These are phyloP conservation scores for Cuculus canorus DNA, from an alignment of 2,797 vertebrate genomes.

Conservation along the genomic window DNA sequence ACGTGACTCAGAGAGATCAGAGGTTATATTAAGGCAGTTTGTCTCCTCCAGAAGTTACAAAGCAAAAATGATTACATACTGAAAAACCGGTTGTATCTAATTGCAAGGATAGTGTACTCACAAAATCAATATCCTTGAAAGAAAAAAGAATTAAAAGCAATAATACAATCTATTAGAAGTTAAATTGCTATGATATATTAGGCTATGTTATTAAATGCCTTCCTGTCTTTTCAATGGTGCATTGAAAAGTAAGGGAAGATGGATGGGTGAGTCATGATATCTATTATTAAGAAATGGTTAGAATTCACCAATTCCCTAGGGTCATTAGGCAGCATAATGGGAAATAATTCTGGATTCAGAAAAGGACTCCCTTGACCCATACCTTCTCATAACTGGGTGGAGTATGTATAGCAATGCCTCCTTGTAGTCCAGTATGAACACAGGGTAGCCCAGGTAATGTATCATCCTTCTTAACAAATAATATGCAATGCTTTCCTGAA, in stretches of 20 bases:
- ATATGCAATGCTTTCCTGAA: neutral
- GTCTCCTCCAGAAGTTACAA: constrained; percentile 36
- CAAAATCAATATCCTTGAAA: constrained; percentile 61
- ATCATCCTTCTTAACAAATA: neutral
- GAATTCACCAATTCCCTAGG: constrained; percentile 12
- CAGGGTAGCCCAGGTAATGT: rapidly evolving
- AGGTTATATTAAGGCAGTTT: constrained; percentile 46
- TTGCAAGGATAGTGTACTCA: constrained; percentile 35
- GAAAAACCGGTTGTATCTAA: constrained; percentile 44
- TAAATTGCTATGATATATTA: constrained; percentile 50
- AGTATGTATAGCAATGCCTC: neutral
- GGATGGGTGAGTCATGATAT: constrained; percentile 31
- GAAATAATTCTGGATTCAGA: constrained; percentile 36
- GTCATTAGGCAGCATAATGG: constrained; percentile 48
- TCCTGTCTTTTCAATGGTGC: constrained; percentile 34
- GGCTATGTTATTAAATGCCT: constrained; percentile 16
- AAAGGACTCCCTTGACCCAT: neutral
- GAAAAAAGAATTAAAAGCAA: constrained; percentile 54
- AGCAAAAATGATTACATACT: constrained; percentile 51
- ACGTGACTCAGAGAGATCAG: neutral
- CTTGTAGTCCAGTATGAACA: neutral
- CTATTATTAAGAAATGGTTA: constrained; percentile 32
- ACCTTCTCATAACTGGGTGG: neutral
- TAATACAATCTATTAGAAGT: constrained; percentile 57
- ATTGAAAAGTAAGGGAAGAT: constrained; percentile 2